phyloP scores from a whole-genome alignment of 2,797 vertebrate genomes.

The Pangasius larnaudii region DNA sequence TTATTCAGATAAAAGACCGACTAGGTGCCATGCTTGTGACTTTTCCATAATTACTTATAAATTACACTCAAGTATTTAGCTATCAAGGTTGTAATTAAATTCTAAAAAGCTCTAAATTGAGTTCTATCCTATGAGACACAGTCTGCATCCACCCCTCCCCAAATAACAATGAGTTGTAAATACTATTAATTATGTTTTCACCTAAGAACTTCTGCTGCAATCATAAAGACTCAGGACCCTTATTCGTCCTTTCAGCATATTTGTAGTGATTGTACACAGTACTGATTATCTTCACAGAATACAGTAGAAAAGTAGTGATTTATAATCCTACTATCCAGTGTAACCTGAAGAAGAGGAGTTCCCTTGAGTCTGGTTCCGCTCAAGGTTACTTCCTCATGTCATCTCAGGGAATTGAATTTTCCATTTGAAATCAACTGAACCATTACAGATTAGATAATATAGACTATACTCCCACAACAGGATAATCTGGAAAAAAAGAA shows the following conservation, averaged over 20 bases:
- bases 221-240: neutral
- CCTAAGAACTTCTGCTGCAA: neutral
- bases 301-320: neutral
- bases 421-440: neutral
- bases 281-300: neutral
- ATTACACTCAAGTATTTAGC: neutral
- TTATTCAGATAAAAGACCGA: neutral
- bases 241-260: neutral
- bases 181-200: neutral
- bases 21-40: neutral
- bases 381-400: neutral
- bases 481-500: neutral
- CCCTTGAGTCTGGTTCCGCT: neutral
- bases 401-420: neutral
- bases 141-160: neutral
- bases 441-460: neutral
- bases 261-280: neutral
- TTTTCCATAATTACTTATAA: neutral
- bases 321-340: neutral
- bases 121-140: neutral
- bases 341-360: neutral
- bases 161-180: neutral
- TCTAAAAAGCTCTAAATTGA: neutral
- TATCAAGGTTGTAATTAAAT: neutral
- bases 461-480: neutral